phyloP scores from a whole-genome alignment of 1,140 invertebrate species.

The Diorhabda sublineata region DNA sequence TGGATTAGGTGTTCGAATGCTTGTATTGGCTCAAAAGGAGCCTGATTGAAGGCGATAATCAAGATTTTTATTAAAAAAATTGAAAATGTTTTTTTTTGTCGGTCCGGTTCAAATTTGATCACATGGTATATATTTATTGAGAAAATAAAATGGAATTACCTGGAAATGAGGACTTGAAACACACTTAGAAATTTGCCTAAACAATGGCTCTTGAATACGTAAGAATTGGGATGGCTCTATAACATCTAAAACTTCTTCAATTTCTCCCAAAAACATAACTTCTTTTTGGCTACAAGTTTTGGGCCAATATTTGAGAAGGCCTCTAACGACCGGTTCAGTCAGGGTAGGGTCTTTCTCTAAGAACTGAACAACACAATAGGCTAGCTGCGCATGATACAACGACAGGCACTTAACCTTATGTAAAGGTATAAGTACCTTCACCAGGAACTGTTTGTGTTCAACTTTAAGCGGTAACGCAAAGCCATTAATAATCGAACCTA shows the following conservation, averaged over 20 bases:
- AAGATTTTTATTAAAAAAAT: no score
- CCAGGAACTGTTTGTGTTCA: conserved; percentile 96
- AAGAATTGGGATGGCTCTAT: conserved; percentile 98
- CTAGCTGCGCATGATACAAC: conserved; percentile 94
- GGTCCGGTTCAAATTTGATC: no score
- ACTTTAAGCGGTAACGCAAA: conserved; percentile 96
- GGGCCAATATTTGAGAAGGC: conserved; percentile 98
- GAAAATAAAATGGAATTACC: conserved; percentile 49
- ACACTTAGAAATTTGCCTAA: conserved; percentile 95
- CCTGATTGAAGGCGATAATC: no score
- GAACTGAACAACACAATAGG: conserved; percentile 99
- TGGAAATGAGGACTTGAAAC: conserved; percentile 98
- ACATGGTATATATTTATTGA: no score
- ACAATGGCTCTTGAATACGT: conserved; percentile 95
- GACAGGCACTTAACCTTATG: conserved; percentile 95
- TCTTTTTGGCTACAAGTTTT: conserved; percentile 99
- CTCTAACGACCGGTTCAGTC: conserved; percentile 93
- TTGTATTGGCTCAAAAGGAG: no score
- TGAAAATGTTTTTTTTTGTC: no score
- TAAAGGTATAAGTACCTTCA: conserved; percentile 96
- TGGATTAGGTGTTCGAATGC: no score
- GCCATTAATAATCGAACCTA: conserved; percentile 98
- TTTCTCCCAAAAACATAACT: conserved; percentile 97
- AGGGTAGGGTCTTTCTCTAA: conserved; percentile 96
- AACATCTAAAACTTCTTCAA: conserved; percentile 97